Base-by-base conservation (phyloP, 2,888 invertebrate species). In the Cheilosia variabilis region DNA sequence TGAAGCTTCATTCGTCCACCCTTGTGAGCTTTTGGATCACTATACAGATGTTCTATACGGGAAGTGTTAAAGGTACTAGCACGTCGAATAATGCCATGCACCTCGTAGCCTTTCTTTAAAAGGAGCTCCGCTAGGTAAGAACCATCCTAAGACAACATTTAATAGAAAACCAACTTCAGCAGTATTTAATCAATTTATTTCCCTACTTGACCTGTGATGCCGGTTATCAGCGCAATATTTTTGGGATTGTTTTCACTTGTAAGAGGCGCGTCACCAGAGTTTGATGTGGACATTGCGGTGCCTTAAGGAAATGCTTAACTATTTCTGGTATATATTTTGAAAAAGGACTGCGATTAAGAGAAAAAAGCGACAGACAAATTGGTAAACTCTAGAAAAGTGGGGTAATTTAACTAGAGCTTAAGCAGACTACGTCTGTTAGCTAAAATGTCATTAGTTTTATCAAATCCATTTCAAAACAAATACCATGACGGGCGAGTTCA, bases 31-130 rank as follows among this genome's bases (percentile, higher is more conserved):
- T 96, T 95, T 0, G 97, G 97, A 92, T 99, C 96, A 0, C 95
- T 96, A 92, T 99, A 99, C 66, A 99, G 93, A 93, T 99, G 99
- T 90, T 98, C 96, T 87, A 99, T 99, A 82, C 99, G 94, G 4
- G 96, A 96, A 0, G 99, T 99, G 92, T 99, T 99, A 92, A 99
- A 99, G 0, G 98, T 97, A 89, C 98, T 98, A 0, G 98, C 96
- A 34, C 99, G 93, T 19, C 99, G 94, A 60, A 99, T 97, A 71
- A 99, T 97, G 0, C 99, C 99, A 92, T 99, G 99, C 0, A 99
- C 97, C 76, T 96, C 95, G 91, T 99, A 99, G 9, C 97, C 98
- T 92, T 98, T 99, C 66, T 95, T 94, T 22, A 99, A 93, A 1
- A 99, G 93, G 87, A 99, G 95, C 92, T 99, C 99, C 0, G 99